Evolutionary conservation across 2,113 vertebrate genomes (phyloP).

Genomic region (Psilopsiagon aymara): DNA sequence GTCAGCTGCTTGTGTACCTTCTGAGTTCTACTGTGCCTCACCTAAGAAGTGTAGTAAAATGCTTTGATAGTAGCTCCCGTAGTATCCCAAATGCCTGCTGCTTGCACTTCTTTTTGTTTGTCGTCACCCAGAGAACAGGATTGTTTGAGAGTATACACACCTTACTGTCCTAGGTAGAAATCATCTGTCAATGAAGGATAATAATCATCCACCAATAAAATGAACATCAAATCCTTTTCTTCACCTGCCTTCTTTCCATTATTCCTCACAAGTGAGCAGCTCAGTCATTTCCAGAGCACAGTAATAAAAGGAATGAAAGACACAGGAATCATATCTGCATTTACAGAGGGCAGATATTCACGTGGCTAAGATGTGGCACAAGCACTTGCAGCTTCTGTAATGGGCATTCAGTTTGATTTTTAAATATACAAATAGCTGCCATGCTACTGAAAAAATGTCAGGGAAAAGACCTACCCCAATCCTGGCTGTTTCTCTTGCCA

Average conservation of each 20-base stretch:
- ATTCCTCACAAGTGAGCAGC: neutral
- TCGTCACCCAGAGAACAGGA: neutral
- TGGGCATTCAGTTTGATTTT: neutral
- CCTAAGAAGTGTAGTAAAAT: neutral
- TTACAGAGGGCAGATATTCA: neutral
- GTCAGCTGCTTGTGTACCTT: neutral
- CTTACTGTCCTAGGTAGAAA: neutral
- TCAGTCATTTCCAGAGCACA: neutral
- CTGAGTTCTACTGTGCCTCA: neutral
- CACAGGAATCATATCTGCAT: neutral
- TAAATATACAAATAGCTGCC: neutral
- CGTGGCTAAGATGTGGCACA: neutral
- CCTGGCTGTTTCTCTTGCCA: neutral
- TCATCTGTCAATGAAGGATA: neutral
- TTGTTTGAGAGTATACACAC: neutral
- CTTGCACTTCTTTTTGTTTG: neutral
- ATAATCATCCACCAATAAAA: slow-evolving; percentile 8
- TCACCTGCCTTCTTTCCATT: neutral
- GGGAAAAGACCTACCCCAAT: neutral
- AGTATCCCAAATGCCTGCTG: neutral
- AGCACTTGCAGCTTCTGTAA: neutral
- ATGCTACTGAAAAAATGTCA: neutral
- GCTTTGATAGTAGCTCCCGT: neutral
- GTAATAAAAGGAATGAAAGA: neutral
- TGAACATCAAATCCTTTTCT: neutral